Percentiles rank a stretch among this genome's conserved stretches.
Conservation (phyloP, 2,888 invertebrate species). For the Apodemia hepburni region DNA sequence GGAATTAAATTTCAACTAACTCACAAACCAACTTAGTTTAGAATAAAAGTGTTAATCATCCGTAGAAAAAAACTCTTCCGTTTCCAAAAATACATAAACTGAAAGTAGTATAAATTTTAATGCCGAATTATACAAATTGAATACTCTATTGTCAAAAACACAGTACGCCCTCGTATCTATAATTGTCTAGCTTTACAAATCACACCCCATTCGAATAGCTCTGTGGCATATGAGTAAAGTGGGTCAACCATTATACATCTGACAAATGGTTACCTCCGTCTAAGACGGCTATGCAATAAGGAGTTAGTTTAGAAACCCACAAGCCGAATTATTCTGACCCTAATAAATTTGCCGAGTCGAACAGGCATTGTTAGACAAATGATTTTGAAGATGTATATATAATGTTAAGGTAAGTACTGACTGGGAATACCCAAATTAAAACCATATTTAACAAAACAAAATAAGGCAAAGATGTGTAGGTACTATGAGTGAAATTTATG, state of each 20-base stretch:
- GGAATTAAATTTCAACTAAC: no score
- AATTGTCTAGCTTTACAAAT: slow-evolving; percentile 60
- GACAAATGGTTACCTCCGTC: slow-evolving; percentile 67
- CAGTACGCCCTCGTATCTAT: slow-evolving; percentile 24
- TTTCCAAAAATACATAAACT: not conserved
- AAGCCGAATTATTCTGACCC: slow-evolving; percentile 77
- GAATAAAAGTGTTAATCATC: no score
- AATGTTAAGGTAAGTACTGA: slow-evolving; percentile 28
- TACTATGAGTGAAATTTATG: no score
- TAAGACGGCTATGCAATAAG: slow-evolving; percentile 71
- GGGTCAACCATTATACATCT: slow-evolving; percentile 74
- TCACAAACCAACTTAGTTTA: no score
- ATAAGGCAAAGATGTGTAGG: no score
- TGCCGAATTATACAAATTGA: slow-evolving; percentile 14
- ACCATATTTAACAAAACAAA: no score
- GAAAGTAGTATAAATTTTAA: not conserved
- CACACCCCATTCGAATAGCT: slow-evolving; percentile 55
- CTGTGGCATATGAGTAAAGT: slow-evolving; percentile 63
- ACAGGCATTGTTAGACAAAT: slow-evolving; percentile 72
- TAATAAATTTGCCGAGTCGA: slow-evolving; percentile 76
- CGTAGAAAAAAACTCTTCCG: not conserved
- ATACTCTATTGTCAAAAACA: slow-evolving; percentile 41
- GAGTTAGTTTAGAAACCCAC: slow-evolving; percentile 68
- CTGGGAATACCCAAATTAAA: not conserved
- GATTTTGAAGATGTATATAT: slow-evolving; percentile 45